phyloP scores from a whole-genome alignment of 2,888 invertebrate species.

The Diarsia brunnea region DNA sequence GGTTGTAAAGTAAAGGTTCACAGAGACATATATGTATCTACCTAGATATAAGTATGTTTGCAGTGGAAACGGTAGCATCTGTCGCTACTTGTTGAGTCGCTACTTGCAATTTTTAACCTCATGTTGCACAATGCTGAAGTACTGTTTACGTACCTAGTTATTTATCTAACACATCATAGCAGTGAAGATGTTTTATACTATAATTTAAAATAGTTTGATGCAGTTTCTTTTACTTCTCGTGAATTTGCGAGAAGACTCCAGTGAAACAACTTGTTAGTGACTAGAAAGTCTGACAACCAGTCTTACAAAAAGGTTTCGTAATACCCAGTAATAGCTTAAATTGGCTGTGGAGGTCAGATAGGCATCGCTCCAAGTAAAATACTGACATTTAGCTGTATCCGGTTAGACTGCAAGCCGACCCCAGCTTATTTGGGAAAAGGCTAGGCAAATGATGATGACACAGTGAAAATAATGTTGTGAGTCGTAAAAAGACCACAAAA shows the following conservation, averaged over 20 bases:
- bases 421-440: too few species aligned
- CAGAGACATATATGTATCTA: constrained; percentile 6
- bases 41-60: not conserved
- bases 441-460: too few species aligned
- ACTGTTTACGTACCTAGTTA: constrained; percentile 24
- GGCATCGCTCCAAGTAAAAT: too few species aligned
- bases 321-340: too few species aligned
- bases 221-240: not conserved
- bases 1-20: constrained; percentile 39
- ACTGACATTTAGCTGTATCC: too few species aligned
- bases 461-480: not conserved
- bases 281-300: too few species aligned
- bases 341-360: too few species aligned
- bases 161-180: constrained; percentile 10
- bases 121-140: constrained; percentile 13
- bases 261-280: not conserved
- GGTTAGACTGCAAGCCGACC: too few species aligned
- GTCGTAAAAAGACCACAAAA: constrained; percentile 14
- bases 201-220: not conserved
- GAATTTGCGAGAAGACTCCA: not conserved
- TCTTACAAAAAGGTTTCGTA: too few species aligned
- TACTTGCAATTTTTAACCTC: constrained; percentile 48
- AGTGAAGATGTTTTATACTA: not conserved
- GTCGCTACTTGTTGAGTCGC: constrained; percentile 53
- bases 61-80: constrained; percentile 29